Base-by-base conservation (phyloP, 2,113 vertebrate genomes). In the Bagarius yarrelli region DNA sequence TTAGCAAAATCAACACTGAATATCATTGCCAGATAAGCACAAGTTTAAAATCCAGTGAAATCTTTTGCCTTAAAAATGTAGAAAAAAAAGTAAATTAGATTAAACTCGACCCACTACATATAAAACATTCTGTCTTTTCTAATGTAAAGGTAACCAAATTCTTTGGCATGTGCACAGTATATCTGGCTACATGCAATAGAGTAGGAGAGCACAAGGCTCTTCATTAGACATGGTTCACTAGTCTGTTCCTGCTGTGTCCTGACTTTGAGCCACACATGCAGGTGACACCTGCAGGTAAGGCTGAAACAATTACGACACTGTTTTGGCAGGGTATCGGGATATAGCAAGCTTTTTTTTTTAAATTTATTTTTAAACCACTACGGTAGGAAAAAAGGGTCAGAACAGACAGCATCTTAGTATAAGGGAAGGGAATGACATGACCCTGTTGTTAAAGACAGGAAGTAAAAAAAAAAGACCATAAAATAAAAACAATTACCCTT, bases 241-340 rank as follows among this genome's bases (percentile, higher is more conserved):
- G 40, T 69, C 36, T 16, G 23, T 27, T 50, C 67, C 40, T 50
- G 40, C 66, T 16, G 66, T 47, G 66, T 47, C 40, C 40, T 6
- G 44, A 36, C 44, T 21, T 70, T 70, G 44, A 12, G 44, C 25
- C 36, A n/a, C 66, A 47, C 66, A 40, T 44, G 50, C 14, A 76
- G 55, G 55, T 59, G 34, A 76, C 25, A 11, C 34, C 5, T 25
- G 56, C 73, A 40, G 73, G 56, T 59, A 55, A 76, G 73, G 34
- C 55, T 3, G 13, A 56, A 76, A 32, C 40, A 32, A 23, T 56
- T 67, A 67, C n/a, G 23, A n/a, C n/a, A 5, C 47, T 19, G 47
- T 56, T 66, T 78, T 78, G 32, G 40, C 21, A 40, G 5, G 63
- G 50, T 30, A 34, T 25, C 61, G n/a, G 30, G 66, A 78, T 63